Percentiles rank a stretch among this genome's conserved stretches.
phyloP scores from a whole-genome alignment of 2,797 vertebrate genomes.

The Simalia tracyae region DNA sequence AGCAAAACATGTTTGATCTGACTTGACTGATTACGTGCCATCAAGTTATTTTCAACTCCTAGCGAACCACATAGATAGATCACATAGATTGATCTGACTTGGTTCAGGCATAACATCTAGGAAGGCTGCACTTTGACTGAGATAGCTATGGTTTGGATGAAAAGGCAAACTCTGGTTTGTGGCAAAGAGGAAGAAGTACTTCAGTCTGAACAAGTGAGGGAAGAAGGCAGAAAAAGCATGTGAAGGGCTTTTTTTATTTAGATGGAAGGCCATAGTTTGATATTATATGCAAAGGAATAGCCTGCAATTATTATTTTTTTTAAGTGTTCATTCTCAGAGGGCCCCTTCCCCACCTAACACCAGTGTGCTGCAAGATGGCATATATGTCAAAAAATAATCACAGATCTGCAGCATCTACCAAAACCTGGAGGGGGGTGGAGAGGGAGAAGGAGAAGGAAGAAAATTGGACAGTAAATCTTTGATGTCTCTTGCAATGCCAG shows the following conservation, averaged over 20 bases:
- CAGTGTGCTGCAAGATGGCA: not conserved
- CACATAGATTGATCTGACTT: not conserved
- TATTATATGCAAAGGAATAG: not conserved
- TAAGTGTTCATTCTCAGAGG: not conserved
- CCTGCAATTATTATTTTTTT: not conserved
- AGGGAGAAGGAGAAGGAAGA: not conserved
- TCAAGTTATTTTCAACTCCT: not conserved
- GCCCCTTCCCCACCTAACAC: not conserved
- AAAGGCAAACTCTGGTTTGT: not conserved
- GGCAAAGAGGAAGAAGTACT: not conserved
- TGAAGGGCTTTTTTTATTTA: not conserved
- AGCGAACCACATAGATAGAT: not conserved
- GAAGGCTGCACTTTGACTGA: not conserved
- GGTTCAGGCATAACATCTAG: not conserved
- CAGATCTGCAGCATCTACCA: not conserved
- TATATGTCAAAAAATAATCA: not conserved
- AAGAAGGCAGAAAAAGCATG: not conserved
- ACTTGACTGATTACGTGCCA: not conserved
- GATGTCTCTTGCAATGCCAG: conserved; percentile 7
- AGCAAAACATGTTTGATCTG: not conserved
- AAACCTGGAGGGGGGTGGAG: not conserved
- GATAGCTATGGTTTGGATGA: not conserved
- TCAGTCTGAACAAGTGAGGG: no score
- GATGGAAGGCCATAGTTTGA: not conserved
- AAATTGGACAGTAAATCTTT: conserved; percentile 16